Evolutionary conservation across 2,888 invertebrate genomes (phyloP).

Genomic region (Latheticus oryzae): DNA sequence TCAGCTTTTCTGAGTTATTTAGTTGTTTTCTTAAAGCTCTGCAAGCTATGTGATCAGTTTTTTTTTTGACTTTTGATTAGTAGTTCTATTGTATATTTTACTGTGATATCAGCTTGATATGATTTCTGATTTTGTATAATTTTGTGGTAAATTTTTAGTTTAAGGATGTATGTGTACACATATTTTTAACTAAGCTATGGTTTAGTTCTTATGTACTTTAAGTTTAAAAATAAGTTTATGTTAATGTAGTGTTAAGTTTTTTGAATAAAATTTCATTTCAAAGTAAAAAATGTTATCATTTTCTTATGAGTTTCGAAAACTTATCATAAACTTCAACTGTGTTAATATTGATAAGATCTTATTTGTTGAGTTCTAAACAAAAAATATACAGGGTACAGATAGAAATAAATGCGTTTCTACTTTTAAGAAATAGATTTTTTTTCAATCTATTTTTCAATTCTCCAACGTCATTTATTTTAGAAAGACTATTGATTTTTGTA

Average conservation of each 20-base stretch:
- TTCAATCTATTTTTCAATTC: no score
- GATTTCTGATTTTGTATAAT: conserved; percentile 51
- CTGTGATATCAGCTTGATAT: conserved; percentile 65
- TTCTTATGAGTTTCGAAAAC: no score
- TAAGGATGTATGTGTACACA: conserved; percentile 18
- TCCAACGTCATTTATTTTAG: no score
- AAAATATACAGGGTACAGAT: no score
- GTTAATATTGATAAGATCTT: no score
- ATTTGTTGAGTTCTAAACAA: no score
- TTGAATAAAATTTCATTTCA: conserved; percentile 5
- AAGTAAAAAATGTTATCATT: no score
- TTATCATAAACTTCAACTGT: no score
- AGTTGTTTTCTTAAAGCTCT: conserved; percentile 55
- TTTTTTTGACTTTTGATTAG: conserved; percentile 45
- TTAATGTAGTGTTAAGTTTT: conserved; percentile 1
- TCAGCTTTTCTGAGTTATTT: conserved; percentile 48
- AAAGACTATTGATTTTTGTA: no score
- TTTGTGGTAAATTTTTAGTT: conserved; percentile 33
- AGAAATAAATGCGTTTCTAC: no score
- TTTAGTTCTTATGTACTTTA: conserved; percentile 6
- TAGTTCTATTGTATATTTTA: conserved; percentile 54
- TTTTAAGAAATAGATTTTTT: no score
- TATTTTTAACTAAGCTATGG: not conserved
- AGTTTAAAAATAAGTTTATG: not conserved
- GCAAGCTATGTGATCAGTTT: conserved; percentile 61